Conservation (phyloP, 2,888 invertebrate genomes). For the Melangyna quadrimaculata region DNA sequence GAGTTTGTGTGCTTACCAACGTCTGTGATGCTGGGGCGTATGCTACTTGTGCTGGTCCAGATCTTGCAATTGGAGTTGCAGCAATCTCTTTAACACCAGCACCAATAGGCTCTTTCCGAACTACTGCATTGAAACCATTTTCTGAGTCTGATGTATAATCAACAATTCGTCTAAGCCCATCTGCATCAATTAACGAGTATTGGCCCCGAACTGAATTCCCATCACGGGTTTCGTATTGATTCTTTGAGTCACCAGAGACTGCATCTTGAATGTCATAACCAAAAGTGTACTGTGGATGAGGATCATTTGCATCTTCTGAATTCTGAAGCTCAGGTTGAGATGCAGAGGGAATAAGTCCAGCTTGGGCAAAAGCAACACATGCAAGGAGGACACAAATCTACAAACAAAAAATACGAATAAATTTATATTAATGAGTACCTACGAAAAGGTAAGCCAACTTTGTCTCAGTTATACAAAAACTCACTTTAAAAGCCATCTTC, state of each 20-base stretch:
- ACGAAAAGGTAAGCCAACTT: background rate
- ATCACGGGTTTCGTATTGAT: slow-evolving; percentile 80
- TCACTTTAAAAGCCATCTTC: slow-evolving; percentile 43
- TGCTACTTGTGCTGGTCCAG: slow-evolving; percentile 73
- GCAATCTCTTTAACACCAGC: slow-evolving; percentile 74
- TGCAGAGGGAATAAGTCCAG: slow-evolving; percentile 76
- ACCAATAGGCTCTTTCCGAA: slow-evolving; percentile 78
- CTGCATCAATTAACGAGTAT: slow-evolving; percentile 81
- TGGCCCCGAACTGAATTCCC: slow-evolving; percentile 81
- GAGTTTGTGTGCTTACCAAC: slow-evolving; percentile 7
- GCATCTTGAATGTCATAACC: slow-evolving; percentile 81
- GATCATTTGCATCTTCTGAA: slow-evolving; percentile 79
- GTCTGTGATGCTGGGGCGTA: slow-evolving; percentile 71
- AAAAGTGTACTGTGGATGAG: slow-evolving; percentile 80
- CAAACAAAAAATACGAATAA: background rate
- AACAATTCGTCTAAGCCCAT: slow-evolving; percentile 80
- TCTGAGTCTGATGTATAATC: slow-evolving; percentile 80
- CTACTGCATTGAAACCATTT: slow-evolving; percentile 81
- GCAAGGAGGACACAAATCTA: slow-evolving; percentile 62
- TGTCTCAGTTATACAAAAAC: background rate
- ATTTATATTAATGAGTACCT: background rate
- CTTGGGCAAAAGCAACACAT: slow-evolving; percentile 77
- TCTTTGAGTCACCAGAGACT: slow-evolving; percentile 80
- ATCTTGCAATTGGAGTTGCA: slow-evolving; percentile 73
- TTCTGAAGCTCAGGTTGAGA: slow-evolving; percentile 72